Base-by-base conservation (phyloP, 2,888 invertebrate species). In the Caenorhabditis sinica region DNA sequence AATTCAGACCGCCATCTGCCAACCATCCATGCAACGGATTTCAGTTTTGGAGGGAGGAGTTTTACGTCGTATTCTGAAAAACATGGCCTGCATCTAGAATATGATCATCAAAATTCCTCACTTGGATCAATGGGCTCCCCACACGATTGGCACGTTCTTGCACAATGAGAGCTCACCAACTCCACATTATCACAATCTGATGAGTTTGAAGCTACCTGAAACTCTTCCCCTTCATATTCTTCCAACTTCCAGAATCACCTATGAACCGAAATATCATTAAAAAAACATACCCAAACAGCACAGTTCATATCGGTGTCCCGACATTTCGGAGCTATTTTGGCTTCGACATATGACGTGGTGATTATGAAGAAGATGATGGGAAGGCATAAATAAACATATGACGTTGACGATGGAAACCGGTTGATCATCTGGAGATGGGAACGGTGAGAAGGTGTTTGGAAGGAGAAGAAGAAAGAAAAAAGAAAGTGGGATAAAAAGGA, bases 1-100 rank as follows among this genome's bases (percentile, higher is more conserved):
- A 92, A 92, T 56, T 93, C 92, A 9, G 89, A 89, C 63, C 92
- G 60, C 93, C 93, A 93, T 82, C 83, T 86, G 20, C 93, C 93
- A 3, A 93, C 86, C 83, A 93, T 86, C 86, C 91, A 93, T 5
- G 92, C 92, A 36, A 93, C 75, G 15, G 89, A 85, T 36, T 86
- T 85, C 63, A 93, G 71, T 20, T 89, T 82, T 23, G 66, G 53
- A 1, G 91, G 92, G 58, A 92, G 73, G 0, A 74, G 80, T 1
- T 74, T 80, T 20, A 91, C 81, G 60, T 93, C 91, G 85, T 92
- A 93, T 77, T 87, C 93, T 92, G 65, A 61, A 71, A 53, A 75
- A 1, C 23, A 30, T 11, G 13, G 36, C 3, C 13, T 28, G 17
- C 45, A n/a, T n/a, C n/a, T n/a, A n/a, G n/a, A n/a, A n/a, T n/a